Percentiles rank a stretch among this genome's conserved stretches.
Conservation (phyloP, 2,797 vertebrate genomes). For the Moxostoma hubbsi region DNA sequence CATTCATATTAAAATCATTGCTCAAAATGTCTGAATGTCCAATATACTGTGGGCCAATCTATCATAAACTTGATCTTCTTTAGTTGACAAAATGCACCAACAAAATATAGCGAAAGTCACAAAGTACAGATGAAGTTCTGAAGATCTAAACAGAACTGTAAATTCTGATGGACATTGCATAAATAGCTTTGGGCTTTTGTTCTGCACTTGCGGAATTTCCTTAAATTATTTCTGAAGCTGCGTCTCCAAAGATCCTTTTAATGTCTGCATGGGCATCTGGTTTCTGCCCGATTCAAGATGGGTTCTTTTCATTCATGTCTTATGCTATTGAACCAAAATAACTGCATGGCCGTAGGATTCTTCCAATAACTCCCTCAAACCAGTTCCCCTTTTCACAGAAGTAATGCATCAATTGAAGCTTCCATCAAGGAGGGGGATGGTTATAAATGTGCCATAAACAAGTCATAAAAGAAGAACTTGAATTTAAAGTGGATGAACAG, state of each 20-base stretch:
- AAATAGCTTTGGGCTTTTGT: conserved; percentile 44
- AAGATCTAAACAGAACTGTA: conserved; percentile 40
- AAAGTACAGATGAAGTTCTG: neutral
- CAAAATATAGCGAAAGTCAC: conserved; percentile 4
- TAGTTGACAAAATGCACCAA: conserved; percentile 13
- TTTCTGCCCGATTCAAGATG: conserved; percentile 52
- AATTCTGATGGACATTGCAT: conserved; percentile 34
- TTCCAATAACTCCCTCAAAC: conserved; percentile 26
- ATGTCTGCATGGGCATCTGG: conserved; percentile 55
- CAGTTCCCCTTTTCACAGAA: conserved; percentile 9
- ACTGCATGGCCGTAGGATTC: conserved; percentile 33
- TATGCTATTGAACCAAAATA: conserved; percentile 55
- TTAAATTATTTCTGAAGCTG: conserved; percentile 57
- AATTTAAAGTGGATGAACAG: neutral
- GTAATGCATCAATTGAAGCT: conserved; percentile 8
- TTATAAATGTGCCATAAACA: neutral
- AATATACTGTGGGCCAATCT: neutral
- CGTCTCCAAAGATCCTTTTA: conserved; percentile 51
- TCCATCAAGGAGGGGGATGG: neutral
- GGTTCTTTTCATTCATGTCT: conserved; percentile 46
- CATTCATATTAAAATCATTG: neutral
- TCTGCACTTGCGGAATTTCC: conserved; percentile 50
- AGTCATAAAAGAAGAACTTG: neutral
- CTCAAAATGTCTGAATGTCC: neutral
- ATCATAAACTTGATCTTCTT: conserved; percentile 23